Evolutionary conservation across 2,888 invertebrate species (phyloP).

Genomic region (Asteroscopus sphinx): DNA sequence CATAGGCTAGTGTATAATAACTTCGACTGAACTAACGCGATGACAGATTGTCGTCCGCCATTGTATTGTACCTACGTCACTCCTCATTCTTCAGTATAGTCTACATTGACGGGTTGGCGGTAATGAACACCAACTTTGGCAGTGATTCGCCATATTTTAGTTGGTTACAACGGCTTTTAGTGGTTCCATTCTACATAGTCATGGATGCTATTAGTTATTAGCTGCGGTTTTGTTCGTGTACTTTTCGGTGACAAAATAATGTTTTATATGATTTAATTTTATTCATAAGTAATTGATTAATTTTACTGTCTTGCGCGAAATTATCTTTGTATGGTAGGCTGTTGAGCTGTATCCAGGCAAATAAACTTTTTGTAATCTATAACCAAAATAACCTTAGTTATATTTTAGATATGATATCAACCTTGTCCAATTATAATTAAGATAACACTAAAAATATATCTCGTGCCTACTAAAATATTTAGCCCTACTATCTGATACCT

Average conservation of each 20-base stretch:
- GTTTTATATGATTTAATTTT: too few species aligned
- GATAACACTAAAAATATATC: slow-evolving; percentile 48
- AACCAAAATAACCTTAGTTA: too few species aligned
- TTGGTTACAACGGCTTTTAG: slow-evolving; percentile 26
- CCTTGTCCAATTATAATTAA: slow-evolving; percentile 38
- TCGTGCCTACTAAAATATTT: slow-evolving; percentile 35
- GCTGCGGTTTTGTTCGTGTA: not conserved
- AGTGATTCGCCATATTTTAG: not conserved
- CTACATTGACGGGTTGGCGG: slow-evolving; percentile 5
- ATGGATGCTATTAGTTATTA: not conserved
- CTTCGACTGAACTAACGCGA: not conserved
- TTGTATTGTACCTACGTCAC: slow-evolving; percentile 2
- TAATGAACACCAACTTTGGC: slow-evolving; percentile 14
- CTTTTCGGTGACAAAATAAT: not conserved
- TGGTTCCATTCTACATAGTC: not conserved
- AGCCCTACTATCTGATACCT: slow-evolving; percentile 16
- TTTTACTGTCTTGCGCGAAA: too few species aligned
- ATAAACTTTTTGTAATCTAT: too few species aligned
- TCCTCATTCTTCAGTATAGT: slow-evolving; percentile 10
- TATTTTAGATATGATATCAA: slow-evolving; percentile 1
- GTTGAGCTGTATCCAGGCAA: too few species aligned
- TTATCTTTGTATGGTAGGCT: too few species aligned
- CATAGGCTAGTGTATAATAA: not conserved
- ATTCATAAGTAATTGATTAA: too few species aligned
- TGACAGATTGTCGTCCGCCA: slow-evolving; percentile 20